phyloP scores from a whole-genome alignment of 2,113 vertebrate genomes.

The Pachycephala philippinensis region DNA sequence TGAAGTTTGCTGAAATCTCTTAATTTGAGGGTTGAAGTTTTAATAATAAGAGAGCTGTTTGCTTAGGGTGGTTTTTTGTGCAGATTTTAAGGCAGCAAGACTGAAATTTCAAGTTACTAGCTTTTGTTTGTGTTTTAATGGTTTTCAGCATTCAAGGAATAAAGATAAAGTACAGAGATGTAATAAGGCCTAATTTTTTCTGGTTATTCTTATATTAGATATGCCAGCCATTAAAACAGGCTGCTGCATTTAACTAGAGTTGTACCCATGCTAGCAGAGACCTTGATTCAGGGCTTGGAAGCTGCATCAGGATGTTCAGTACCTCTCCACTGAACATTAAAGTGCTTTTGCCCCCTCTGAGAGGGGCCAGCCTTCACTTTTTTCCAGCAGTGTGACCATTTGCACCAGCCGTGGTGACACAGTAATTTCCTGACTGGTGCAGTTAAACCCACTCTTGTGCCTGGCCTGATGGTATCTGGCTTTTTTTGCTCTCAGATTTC shows the following conservation, averaged over 20 bases:
- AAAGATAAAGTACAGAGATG: neutral
- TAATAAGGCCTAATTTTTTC: neutral
- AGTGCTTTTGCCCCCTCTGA: neutral
- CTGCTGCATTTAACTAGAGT: neutral
- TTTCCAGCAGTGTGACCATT: neutral
- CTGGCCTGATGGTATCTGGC: neutral
- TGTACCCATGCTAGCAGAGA: neutral
- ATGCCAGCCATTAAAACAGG: neutral
- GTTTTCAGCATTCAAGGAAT: neutral
- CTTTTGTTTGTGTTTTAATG: neutral
- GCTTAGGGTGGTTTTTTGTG: neutral
- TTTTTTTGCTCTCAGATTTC: neutral
- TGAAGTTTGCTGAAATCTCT: neutral
- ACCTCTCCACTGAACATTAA: neutral
- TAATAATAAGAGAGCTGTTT: neutral
- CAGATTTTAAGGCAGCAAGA: neutral
- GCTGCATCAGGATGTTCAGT: neutral
- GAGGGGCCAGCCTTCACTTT: neutral
- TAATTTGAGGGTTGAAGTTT: neutral
- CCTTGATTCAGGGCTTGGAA: neutral
- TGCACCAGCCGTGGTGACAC: neutral
- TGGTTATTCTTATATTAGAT: neutral
- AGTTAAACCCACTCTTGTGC: neutral
- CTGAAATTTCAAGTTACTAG: neutral
- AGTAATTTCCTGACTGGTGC: neutral